Base-by-base conservation (phyloP, 23 tunicate genomes). In the Aplidium turbinatum region DNA sequence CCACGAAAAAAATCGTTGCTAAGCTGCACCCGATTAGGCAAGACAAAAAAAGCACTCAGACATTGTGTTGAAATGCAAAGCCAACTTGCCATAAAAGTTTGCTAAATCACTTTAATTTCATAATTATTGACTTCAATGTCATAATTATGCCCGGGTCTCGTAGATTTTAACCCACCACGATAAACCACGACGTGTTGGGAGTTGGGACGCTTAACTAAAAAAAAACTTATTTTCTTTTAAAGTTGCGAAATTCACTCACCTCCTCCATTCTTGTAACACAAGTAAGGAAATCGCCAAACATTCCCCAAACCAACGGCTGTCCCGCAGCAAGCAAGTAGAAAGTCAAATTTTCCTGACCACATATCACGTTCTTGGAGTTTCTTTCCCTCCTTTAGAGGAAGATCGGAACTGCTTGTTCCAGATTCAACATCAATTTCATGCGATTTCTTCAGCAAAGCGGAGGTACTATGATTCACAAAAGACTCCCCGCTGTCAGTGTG, bases 261-360 rank as follows among this genome's bases (percentile, higher is more conserved):
- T 74, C 97, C 97, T 4, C 97, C 97, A 52, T 91, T 91, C 64
- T 84, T 91, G 76, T 91, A 91, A 47, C 97, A 91, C 33, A 91
- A 53, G 60, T 91, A 91, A 0, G 97, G 97, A 75, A 91, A 91
- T 4, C 97, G 78, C 97, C 97, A 91, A 16, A 91, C 97, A 73
- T 91, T 91, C 21, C 97, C 97, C 51, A 91, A 56, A 1, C 97
- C 97, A 19, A 91, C 97, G 9, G 97, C 97, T 16, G 91, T 75
- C 9, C 97, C 97, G 39, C 93, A 85, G 70, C 97, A 91, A 21
- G 97, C 97, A 38, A 91, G 78, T 47, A 91, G 52, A 53, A 91
- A 91, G 57, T 91, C 97, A 57, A 91, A 91, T 50, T 75, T 91
- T 68, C 97, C 97, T 3, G 68, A 48, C 97, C 97, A 91, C 78